Evolutionary conservation across 2,888 invertebrate genomes (phyloP).

Genomic region (Volucella inanis): DNA sequence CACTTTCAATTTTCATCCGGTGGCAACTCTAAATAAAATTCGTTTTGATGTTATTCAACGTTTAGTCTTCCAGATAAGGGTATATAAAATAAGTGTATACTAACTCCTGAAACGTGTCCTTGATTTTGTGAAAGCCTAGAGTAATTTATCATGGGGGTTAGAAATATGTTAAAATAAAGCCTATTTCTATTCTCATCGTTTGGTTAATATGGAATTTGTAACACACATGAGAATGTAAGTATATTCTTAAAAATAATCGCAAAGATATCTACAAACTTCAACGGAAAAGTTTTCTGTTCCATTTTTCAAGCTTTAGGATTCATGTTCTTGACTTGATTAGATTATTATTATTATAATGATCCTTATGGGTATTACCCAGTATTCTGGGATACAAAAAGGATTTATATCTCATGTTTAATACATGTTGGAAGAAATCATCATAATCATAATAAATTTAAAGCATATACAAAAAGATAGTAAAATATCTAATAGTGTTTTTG

Average conservation of each 20-base stretch:
- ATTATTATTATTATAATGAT: slow-evolving; percentile 34
- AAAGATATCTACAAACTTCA: slow-evolving; percentile 43
- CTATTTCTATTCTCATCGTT: background rate
- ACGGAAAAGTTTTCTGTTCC: slow-evolving; percentile 50
- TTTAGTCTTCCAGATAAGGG: slow-evolving; percentile 17
- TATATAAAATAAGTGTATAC: slow-evolving; percentile 29
- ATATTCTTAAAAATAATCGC: slow-evolving; percentile 41
- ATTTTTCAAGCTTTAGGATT: slow-evolving; percentile 14
- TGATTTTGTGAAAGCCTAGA: background rate
- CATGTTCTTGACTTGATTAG: slow-evolving; percentile 32
- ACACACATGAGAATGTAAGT: slow-evolving; percentile 7
- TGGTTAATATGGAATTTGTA: background rate
- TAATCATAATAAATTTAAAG: background rate
- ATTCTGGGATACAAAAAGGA: slow-evolving; percentile 8
- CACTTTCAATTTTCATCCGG: slow-evolving; percentile 17
- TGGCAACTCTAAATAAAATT: slow-evolving; percentile 22
- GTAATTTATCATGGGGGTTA: slow-evolving; percentile 24
- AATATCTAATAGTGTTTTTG: background rate
- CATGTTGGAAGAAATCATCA: background rate
- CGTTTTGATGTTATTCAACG: slow-evolving; percentile 36
- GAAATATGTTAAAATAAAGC: background rate
- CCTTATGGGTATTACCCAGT: slow-evolving; percentile 18
- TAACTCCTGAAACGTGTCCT: slow-evolving; percentile 27
- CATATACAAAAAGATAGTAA: background rate
- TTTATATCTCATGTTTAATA: slow-evolving; percentile 3